phyloP scores from a whole-genome alignment of 2,888 invertebrate genomes.

The Rotaria magnacalcarata region DNA sequence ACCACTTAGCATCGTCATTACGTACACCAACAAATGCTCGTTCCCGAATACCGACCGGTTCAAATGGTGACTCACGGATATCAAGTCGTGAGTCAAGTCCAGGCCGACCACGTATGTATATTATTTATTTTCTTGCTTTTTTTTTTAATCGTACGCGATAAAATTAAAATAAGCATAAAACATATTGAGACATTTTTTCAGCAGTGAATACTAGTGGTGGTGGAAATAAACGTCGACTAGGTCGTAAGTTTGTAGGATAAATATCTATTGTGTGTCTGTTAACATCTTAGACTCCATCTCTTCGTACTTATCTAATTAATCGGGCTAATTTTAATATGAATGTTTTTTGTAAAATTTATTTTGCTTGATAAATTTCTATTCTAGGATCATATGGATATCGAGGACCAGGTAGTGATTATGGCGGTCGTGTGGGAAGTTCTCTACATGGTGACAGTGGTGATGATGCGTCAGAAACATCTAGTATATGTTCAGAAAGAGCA shows the following conservation, averaged over 20 bases:
- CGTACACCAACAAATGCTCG: neutral
- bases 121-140: neutral
- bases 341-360: too few species aligned
- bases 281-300: neutral
- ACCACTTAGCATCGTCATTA: neutral
- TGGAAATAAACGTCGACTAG: neutral
- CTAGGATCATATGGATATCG: slow-evolving; percentile 17
- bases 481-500: slow-evolving; percentile 85
- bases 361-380: neutral
- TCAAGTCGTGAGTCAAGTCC: slow-evolving; percentile 46
- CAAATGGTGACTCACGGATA: slow-evolving; percentile 5
- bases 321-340: too few species aligned
- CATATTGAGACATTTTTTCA: neutral
- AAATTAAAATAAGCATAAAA: too few species aligned
- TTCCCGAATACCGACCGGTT: neutral
- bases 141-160: neutral
- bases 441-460: slow-evolving; percentile 52
- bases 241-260: neutral
- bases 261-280: neutral
- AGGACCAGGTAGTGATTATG: slow-evolving; percentile 27
- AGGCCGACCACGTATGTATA: slow-evolving; percentile 37
- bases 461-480: slow-evolving; percentile 75
- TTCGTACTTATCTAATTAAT: neutral
- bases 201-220: neutral
- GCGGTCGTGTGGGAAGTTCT: slow-evolving; percentile 34